Conservation (phyloP, 92 coral and sea anemone species). For the Paramuricea clavata region DNA sequence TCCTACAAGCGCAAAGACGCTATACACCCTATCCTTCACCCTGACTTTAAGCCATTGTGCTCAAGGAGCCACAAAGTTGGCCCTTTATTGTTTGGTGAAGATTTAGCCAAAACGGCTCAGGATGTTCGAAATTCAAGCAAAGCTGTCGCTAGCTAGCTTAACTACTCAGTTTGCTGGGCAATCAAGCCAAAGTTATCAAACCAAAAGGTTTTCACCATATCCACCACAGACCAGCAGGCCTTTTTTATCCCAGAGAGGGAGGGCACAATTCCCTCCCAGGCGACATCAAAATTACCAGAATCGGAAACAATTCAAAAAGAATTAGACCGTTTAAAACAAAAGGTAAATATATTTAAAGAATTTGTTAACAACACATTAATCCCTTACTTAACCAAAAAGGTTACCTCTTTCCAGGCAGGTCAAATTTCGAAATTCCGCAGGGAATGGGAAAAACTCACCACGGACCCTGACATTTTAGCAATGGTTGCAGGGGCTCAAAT, state of each 20-base stretch:
- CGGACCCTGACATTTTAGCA: slow-evolving; percentile 17
- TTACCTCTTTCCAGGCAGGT: slow-evolving; percentile 12
- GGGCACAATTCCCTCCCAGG: slow-evolving; percentile 34
- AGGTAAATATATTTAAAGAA: slow-evolving; percentile 6
- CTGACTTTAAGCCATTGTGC: slow-evolving; percentile 2
- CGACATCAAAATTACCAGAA: not conserved
- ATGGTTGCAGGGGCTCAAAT: not conserved
- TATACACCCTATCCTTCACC: slow-evolving; percentile 19
- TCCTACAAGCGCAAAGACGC: slow-evolving; percentile 34
- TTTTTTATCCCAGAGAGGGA: slow-evolving; percentile 58
- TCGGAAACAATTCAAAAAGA: not conserved
- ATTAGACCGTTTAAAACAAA: not conserved
- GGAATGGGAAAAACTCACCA: slow-evolving; percentile 3
- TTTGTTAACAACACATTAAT: not conserved
- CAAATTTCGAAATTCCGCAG: not conserved
- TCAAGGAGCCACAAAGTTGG: slow-evolving; percentile 33
- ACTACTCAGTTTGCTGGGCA: not conserved
- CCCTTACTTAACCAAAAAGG: not conserved
- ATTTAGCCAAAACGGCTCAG: slow-evolving; percentile 21
- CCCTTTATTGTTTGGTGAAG: slow-evolving; percentile 25
- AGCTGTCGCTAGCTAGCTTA: not conserved
- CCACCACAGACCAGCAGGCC: not conserved
- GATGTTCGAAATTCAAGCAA: slow-evolving; percentile 13
- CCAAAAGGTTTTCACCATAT: not conserved
- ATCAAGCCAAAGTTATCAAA: not conserved